These are phyloP conservation scores for Octodon degus DNA, from an alignment of 2,113 vertebrate species.

Conservation along the genomic window DNA sequence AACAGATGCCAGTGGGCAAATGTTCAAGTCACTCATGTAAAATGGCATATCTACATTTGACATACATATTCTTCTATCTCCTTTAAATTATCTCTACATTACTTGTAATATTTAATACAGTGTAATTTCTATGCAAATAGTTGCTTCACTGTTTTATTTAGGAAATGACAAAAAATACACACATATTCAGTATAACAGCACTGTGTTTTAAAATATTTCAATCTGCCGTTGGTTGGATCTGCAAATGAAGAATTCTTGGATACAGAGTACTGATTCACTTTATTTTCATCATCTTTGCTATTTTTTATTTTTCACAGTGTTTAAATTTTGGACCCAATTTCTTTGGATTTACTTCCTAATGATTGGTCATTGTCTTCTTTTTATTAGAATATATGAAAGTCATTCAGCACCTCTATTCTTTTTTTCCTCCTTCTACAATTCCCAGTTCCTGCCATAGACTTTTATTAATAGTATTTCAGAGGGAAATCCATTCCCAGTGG, in stretches of 20 bases:
- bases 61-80: background rate
- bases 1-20: background rate
- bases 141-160: background rate
- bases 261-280: background rate
- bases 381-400: background rate
- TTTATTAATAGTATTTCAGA: conserved; percentile 35
- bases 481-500: background rate
- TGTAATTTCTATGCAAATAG: background rate
- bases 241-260: background rate
- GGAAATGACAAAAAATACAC: background rate
- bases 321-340: background rate
- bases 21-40: background rate
- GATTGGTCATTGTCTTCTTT: background rate
- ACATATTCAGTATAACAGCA: background rate
- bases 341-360: background rate
- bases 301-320: background rate
- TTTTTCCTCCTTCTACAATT: background rate
- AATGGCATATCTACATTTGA: background rate
- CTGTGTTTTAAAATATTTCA: background rate
- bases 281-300: background rate
- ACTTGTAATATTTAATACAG: background rate
- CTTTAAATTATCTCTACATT: background rate
- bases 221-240: background rate
- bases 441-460: background rate
- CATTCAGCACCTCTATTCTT: conserved; percentile 12